Percentiles rank a stretch among this genome's conserved stretches.
Conservation (phyloP, 2,888 invertebrate genomes). For the Megamerina dolium region DNA sequence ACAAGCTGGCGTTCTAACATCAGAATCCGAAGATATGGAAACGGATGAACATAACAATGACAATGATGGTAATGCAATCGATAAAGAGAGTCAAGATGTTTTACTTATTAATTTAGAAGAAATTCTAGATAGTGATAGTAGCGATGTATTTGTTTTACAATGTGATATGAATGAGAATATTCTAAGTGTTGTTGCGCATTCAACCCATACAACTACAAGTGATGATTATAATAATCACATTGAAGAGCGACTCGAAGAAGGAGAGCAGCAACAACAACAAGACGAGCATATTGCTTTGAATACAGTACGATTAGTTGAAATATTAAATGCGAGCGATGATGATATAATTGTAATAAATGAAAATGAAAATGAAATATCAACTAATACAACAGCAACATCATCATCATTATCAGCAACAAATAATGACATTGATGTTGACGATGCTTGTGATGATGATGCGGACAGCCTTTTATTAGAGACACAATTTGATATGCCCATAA, state of each 20-base stretch:
- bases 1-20: conserved; percentile 35
- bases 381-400: conserved; percentile 15
- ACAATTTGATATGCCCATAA: conserved; percentile 31
- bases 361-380: conserved; percentile 14
- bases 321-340: conserved; percentile 26
- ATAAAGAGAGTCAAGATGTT: conserved; percentile 33
- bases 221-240: conserved; percentile 6
- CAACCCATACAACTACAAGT: neutral
- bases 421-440: neutral
- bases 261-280: too few species aligned
- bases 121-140: conserved; percentile 45
- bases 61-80: neutral
- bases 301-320: conserved; percentile 31
- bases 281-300: too few species aligned
- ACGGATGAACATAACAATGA: conserved; percentile 7
- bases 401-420: conserved; percentile 7
- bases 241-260: too few species aligned
- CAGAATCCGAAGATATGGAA: conserved; percentile 28
- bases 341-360: conserved; percentile 15
- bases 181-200: conserved; percentile 28
- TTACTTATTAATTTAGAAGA: conserved; percentile 44
- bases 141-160: conserved; percentile 45
- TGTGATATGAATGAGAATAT: conserved; percentile 49
- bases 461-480: conserved; percentile 1
- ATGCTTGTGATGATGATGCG: conserved; percentile 2